A percentile compares a stretch with the other conserved stretches of the same genome.
phyloP scores from a whole-genome alignment of 2,888 invertebrate species.

The Cordilura impudica region DNA sequence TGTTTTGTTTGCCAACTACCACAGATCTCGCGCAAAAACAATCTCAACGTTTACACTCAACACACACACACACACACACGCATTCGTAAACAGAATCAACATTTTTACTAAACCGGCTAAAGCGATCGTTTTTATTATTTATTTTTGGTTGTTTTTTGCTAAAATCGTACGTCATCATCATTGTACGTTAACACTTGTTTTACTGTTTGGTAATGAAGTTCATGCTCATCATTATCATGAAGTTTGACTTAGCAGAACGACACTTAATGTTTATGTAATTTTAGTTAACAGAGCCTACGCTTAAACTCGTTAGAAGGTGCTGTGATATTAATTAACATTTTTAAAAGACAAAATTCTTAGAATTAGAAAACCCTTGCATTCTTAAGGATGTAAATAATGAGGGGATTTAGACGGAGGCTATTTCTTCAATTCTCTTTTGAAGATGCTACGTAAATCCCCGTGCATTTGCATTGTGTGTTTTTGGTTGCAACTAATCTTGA shows the following conservation, averaged over 20 bases:
- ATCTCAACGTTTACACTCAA: not conserved
- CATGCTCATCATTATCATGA: conserved; percentile 8
- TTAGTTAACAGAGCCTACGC: too few species aligned
- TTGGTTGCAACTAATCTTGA: too few species aligned
- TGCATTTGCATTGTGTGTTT: too few species aligned
- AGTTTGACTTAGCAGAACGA: not conserved
- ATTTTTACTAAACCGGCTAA: not conserved
- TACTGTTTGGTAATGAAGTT: not conserved
- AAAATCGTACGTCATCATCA: not conserved
- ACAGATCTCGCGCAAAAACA: not conserved
- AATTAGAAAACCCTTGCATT: too few species aligned
- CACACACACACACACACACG: not conserved
- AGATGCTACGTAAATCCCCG: too few species aligned
- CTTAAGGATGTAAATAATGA: too few species aligned
- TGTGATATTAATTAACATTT: too few species aligned
- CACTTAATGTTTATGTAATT: not conserved
- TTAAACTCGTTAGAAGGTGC: too few species aligned
- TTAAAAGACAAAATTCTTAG: too few species aligned
- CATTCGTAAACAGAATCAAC: not conserved
- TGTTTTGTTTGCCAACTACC: conserved; percentile 36
- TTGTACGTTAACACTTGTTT: not conserved
- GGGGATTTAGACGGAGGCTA: too few species aligned
- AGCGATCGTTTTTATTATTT: not conserved
- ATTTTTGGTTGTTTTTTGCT: not conserved
- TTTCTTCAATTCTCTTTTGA: too few species aligned